phyloP scores from a whole-genome alignment of 2,113 vertebrate genomes.

The Benitochromis conjunctus region DNA sequence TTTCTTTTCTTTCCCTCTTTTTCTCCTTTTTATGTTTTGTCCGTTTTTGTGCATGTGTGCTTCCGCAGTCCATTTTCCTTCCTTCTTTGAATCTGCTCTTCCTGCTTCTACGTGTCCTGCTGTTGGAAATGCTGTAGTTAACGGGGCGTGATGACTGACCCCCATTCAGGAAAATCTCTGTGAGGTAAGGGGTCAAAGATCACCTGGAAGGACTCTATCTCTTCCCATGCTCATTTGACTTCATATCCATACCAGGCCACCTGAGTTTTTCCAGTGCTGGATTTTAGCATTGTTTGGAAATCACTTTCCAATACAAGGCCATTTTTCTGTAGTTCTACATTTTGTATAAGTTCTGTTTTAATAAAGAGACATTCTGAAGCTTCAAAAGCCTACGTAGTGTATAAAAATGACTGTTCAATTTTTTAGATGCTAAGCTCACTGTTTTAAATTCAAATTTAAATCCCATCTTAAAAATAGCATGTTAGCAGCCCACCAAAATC shows the following conservation, averaged over 20 bases:
- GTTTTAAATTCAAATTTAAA: neutral
- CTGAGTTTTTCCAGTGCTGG: neutral
- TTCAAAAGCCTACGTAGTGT: neutral
- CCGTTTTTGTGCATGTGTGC: constrained; percentile 1
- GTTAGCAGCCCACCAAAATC: neutral
- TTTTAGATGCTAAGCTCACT: neutral
- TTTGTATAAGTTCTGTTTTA: neutral
- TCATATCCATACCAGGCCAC: neutral
- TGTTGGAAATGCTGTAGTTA: constrained; percentile 79
- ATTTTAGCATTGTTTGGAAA: neutral
- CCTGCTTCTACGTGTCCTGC: constrained; percentile 12
- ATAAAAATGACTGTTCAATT: neutral
- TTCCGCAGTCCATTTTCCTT: neutral
- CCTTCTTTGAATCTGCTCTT: neutral
- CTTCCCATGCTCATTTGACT: neutral
- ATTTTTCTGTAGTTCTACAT: neutral
- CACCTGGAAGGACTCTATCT: neutral
- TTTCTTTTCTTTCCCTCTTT: constrained; percentile 44
- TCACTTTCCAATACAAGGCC: neutral
- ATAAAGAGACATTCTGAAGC: neutral
- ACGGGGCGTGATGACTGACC: constrained; percentile 97
- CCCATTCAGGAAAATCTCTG: constrained; percentile 95
- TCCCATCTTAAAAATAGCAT: neutral
- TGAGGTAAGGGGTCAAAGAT: constrained; percentile 90
- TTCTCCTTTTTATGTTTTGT: neutral